Evolutionary conservation across 2,888 invertebrate species (phyloP).

Genomic region (Agapostemon virescens): DNA sequence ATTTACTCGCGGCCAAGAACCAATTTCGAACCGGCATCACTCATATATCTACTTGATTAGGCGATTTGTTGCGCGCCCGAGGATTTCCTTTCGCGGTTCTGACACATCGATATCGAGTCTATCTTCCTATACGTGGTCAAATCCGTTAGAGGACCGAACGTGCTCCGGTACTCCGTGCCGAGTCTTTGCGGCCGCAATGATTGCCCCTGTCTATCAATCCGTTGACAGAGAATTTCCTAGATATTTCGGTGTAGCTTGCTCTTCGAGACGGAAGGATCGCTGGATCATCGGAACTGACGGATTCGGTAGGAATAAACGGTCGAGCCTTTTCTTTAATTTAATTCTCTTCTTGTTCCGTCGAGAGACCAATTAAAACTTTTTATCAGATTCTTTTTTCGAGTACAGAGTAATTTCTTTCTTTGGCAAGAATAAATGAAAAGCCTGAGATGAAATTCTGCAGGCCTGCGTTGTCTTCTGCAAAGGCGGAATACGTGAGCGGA

Average conservation of each 20-base stretch:
- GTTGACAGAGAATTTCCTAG: background rate
- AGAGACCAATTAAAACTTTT: background rate
- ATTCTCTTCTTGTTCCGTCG: background rate
- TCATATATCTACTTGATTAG: slow-evolving; percentile 70
- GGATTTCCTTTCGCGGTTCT: slow-evolving; percentile 31
- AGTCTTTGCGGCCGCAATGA: background rate
- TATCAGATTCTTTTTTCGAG: background rate
- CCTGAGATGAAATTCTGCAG: background rate
- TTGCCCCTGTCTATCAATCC: background rate
- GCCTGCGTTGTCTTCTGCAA: background rate
- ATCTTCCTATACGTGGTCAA: slow-evolving; percentile 18
- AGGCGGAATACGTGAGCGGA: background rate
- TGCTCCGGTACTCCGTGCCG: background rate
- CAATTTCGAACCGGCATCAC: slow-evolving; percentile 68
- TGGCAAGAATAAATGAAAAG: background rate
- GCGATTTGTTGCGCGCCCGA: slow-evolving; percentile 63
- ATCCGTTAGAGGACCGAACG: background rate
- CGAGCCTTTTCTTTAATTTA: background rate
- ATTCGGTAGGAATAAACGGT: background rate
- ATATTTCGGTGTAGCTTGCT: background rate
- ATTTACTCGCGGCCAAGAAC: slow-evolving; percentile 69
- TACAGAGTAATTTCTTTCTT: background rate
- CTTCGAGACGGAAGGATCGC: background rate
- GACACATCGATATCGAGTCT: slow-evolving; percentile 26
- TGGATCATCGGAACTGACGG: background rate